A percentile compares a stretch with the other conserved stretches of the same genome.
Evolutionary conservation across 1,140 invertebrate species (phyloP).

Genomic region (Choristoneura fumiferana): DNA sequence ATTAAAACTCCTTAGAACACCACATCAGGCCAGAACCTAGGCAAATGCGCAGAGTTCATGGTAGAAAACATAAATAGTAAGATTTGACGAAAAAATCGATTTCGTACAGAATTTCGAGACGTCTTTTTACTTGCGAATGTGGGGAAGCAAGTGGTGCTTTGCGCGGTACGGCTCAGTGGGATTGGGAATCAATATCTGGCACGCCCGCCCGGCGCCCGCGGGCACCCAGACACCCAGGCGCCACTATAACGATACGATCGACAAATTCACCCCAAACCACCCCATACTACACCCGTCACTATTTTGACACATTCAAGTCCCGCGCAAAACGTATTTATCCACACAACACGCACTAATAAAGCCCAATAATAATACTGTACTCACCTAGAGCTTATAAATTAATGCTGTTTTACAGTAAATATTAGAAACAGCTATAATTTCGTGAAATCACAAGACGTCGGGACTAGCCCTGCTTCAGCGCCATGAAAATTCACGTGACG

Average conservation of each 20-base stretch:
- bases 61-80: neutral
- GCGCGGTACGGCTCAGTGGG: constrained; percentile 24
- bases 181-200: constrained; percentile 58
- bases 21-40: neutral
- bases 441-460: constrained; percentile 78
- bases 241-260: constrained; percentile 43
- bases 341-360: constrained; percentile 21
- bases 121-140: constrained; percentile 32
- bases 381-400: constrained; percentile 67
- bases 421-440: constrained; percentile 70
- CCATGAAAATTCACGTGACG: constrained; percentile 80
- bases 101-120: constrained; percentile 24
- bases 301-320: constrained; percentile 63
- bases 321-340: constrained; percentile 50
- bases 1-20: neutral
- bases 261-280: constrained; percentile 57
- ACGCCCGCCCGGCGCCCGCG: constrained; percentile 44
- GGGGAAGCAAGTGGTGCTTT: constrained; percentile 39
- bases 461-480: constrained; percentile 73
- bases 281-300: constrained; percentile 43
- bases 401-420: constrained; percentile 70
- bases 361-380: constrained; percentile 37
- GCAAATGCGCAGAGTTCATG: constrained; percentile 1
- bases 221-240: constrained; percentile 65
- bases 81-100: constrained; percentile 54